These are phyloP conservation scores for Spermophilus dauricus DNA, from an alignment of 2,113 vertebrate genomes.

Conservation along the genomic window DNA sequence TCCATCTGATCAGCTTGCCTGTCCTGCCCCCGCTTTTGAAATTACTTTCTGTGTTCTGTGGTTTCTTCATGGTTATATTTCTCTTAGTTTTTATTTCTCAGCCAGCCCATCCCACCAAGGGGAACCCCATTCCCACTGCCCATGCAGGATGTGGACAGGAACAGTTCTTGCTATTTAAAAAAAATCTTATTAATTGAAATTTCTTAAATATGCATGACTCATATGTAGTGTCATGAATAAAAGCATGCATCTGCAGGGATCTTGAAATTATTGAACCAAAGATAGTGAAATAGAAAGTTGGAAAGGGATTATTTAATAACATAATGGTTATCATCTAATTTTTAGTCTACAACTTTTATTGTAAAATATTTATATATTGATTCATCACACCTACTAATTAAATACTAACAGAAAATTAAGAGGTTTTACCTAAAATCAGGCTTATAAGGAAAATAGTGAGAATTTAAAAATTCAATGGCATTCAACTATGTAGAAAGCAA, in stretches of 20 bases:
- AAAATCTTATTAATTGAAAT: background rate
- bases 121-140: too few relatives aligned
- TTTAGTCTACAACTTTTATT: background rate
- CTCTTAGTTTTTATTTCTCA: too few relatives aligned
- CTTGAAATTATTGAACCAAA: background rate
- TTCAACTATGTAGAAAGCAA: background rate
- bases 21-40: too few relatives aligned
- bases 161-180: background rate
- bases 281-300: background rate
- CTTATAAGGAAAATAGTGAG: background rate
- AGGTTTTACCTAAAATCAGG: background rate
- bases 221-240: background rate
- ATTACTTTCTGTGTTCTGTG: too few relatives aligned
- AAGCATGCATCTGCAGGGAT: background rate
- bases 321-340: background rate
- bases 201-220: background rate
- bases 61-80: too few relatives aligned
- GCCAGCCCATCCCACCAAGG: too few relatives aligned
- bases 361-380: background rate
- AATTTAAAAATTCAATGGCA: background rate
- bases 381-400: background rate
- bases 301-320: background rate
- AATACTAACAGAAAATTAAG: constrained; percentile 13
- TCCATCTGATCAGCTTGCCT: too few relatives aligned
- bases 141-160: too few relatives aligned